phyloP scores from a whole-genome alignment of 1,140 invertebrate species.

The Eulimnadia texana region DNA sequence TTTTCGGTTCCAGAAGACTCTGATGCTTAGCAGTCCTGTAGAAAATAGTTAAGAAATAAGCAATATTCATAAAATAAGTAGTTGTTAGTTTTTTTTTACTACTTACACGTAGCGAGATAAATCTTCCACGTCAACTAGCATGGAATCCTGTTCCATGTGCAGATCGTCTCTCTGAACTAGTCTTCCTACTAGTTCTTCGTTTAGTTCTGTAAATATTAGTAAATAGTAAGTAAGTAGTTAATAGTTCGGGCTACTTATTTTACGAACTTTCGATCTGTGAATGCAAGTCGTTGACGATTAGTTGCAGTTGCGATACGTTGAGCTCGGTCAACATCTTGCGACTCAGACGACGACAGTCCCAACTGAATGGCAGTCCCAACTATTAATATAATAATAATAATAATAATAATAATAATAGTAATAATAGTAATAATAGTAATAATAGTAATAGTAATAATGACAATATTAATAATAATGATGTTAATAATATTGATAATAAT shows the following conservation, averaged over 20 bases:
- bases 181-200: slow-evolving; percentile 72
- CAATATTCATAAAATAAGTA: too few relatives aligned
- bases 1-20: background rate
- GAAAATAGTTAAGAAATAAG: too few relatives aligned
- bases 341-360: slow-evolving; percentile 61
- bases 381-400: slow-evolving; percentile 26
- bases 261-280: slow-evolving; percentile 68
- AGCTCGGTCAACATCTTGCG: slow-evolving; percentile 73
- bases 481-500: background rate
- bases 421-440: background rate
- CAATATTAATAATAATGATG: background rate
- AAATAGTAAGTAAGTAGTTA: background rate
- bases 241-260: background rate
- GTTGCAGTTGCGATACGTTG: slow-evolving; percentile 86
- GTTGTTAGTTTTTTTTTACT: background rate
- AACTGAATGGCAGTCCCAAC: slow-evolving; percentile 67
- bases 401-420: background rate
- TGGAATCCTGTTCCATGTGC: slow-evolving; percentile 93
- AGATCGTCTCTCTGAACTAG: slow-evolving; percentile 79
- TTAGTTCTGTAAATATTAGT: slow-evolving; percentile 40
- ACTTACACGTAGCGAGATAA: slow-evolving; percentile 69
- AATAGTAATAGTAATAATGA: background rate
- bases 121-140: slow-evolving; percentile 93
- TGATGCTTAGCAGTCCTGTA: background rate
- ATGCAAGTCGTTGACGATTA: slow-evolving; percentile 85